Percentiles rank a stretch among this genome's conserved stretches.
Conservation (phyloP, 2,888 invertebrate species). For the Prosopocoilus inquinatus region DNA sequence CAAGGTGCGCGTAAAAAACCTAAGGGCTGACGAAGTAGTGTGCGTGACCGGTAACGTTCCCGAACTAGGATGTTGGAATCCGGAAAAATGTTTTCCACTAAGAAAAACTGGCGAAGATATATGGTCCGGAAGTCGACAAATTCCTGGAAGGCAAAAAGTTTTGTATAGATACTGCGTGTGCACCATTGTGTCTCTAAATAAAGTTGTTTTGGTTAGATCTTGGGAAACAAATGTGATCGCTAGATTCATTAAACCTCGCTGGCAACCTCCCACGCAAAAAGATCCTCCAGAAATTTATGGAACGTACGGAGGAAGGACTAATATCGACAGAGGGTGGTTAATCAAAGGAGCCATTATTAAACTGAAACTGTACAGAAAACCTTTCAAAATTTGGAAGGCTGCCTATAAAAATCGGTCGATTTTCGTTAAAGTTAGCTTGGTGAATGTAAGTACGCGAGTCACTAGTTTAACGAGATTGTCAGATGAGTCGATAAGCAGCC, state of each 20-base stretch:
- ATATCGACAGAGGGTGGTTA: conserved; percentile 79
- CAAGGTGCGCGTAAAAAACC: conserved; percentile 54
- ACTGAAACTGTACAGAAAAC: conserved; percentile 77
- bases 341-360: conserved; percentile 81
- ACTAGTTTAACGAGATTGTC: conserved; percentile 47
- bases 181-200: conserved; percentile 63
- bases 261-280: conserved; percentile 18
- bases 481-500: conserved; percentile 65
- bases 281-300: conserved; percentile 58
- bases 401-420: conserved; percentile 66
- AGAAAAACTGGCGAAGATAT: conserved; percentile 52
- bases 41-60: conserved; percentile 68
- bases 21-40: conserved; percentile 61
- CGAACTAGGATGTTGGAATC: conserved; percentile 71
- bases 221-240: conserved; percentile 81
- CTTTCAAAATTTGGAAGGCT: conserved; percentile 74
- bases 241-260: conserved; percentile 55
- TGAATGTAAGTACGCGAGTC: conserved; percentile 35
- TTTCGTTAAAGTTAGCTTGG: conserved; percentile 61
- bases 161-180: conserved; percentile 77
- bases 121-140: conserved; percentile 64
- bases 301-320: conserved; percentile 55
- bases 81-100: conserved; percentile 59
- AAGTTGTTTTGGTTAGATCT: conserved; percentile 62
- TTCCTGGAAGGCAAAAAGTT: conserved; percentile 67